phyloP scores from a whole-genome alignment of 2,113 vertebrate species.

The Grantiella picta region DNA sequence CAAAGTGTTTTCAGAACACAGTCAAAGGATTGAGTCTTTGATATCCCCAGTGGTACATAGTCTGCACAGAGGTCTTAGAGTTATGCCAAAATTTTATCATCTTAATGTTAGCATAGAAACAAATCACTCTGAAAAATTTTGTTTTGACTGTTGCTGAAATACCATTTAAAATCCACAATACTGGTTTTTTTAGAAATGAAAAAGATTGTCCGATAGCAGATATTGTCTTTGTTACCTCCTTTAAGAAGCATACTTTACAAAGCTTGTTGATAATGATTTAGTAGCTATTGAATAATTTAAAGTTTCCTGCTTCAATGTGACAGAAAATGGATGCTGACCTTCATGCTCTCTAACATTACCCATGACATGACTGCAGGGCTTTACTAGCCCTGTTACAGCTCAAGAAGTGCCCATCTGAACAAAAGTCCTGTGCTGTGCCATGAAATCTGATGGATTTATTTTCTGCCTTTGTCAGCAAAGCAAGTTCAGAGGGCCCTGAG shows the following conservation, averaged over 20 bases:
- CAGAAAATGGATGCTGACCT: conserved; percentile 16
- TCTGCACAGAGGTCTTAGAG: background rate
- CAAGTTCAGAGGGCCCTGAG: background rate
- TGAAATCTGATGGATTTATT: background rate
- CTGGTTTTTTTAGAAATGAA: background rate
- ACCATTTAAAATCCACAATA: background rate
- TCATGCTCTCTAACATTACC: background rate
- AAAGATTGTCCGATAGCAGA: background rate
- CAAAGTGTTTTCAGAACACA: background rate
- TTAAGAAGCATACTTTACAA: background rate
- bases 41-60: background rate
- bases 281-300: conserved; percentile 19
- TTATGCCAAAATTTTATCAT: background rate
- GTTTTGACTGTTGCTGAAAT: background rate
- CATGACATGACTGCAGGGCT: background rate
- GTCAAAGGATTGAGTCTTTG: background rate
- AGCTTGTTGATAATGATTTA: background rate
- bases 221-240: background rate
- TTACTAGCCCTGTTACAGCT: background rate
- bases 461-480: background rate
- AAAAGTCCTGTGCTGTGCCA: background rate
- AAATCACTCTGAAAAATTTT: background rate
- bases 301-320: background rate
- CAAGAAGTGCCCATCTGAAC: background rate
- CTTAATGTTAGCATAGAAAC: background rate